phyloP scores from a whole-genome alignment of 1,140 invertebrate genomes.

The Platyscapa corneri region DNA sequence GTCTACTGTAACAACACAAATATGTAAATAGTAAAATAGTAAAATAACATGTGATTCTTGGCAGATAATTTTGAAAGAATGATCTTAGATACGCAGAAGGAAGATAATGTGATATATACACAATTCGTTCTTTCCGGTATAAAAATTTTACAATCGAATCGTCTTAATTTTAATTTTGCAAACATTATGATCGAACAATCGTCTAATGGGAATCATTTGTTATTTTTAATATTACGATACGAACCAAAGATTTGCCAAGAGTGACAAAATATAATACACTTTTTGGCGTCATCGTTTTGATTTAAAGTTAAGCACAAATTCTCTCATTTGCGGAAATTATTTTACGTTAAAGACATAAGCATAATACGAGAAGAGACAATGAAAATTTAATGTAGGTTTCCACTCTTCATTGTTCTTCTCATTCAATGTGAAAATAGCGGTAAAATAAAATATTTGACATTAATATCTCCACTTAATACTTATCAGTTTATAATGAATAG shows the following conservation, averaged over 20 bases:
- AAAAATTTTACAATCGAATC: too few species aligned
- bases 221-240: background rate
- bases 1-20: conserved; percentile 30
- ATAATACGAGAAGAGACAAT: background rate
- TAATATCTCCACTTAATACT: too few species aligned
- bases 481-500: too few species aligned
- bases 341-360: background rate
- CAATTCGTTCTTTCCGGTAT: too few species aligned
- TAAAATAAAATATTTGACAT: background rate
- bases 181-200: too few species aligned
- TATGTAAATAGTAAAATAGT: background rate
- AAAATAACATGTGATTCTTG: too few species aligned
- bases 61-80: too few species aligned
- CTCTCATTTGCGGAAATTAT: background rate
- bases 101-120: too few species aligned
- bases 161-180: too few species aligned
- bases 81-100: too few species aligned
- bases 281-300: background rate
- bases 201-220: background rate
- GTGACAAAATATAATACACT: background rate
- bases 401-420: background rate
- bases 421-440: background rate
- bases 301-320: background rate
- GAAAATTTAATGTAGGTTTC: background rate
- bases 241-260: background rate